Evolutionary conservation across 2,888 invertebrate genomes (phyloP), one percentile per base, ranked within the genome.

Genomic region (Caenorhabditis sulstoni): DNA sequence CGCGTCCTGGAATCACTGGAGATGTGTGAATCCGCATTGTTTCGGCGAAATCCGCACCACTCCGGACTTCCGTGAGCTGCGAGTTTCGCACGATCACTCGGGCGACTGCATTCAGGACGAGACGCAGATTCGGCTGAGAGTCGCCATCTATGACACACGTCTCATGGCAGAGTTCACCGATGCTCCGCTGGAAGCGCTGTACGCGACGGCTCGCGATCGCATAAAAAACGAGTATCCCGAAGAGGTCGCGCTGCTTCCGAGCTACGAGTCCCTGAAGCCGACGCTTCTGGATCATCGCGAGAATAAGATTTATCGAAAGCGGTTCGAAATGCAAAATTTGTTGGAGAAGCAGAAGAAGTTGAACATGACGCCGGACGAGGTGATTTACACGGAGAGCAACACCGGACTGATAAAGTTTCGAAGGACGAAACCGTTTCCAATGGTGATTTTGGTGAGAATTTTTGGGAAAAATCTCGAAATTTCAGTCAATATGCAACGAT

Each of bases 81-180:
- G 75, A 14, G 49, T 75, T 18, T 44, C 61, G 0, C 22, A 39
- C 3, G 81, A 58, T 1, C 85, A 85, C 66, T 1, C 11, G 8
- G 45, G n/a, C 3, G n/a, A 39, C 1, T 85, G 85, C 52, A 0
- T 37, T 0, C 49, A 71, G 18, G 85, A 85, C 55, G 79, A 81
- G 4, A 20, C 59, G 16, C 83, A 85, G 76, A 66, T 84, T n/a
- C 70, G 76, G 3, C 62, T 83, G 0, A 44, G 85, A 23, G 74
- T 86, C 47, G 80, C 71, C 23, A 70, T 85, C 55, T 85, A 82
- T 47, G 85, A 86, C 41, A 53, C 83, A 1, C 71, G 84, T 9
- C 65, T 86, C n/a, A 62, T 81, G 70, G 79, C 82, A 12, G 86
- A 86, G 52, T 86, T 85, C 82, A 85, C 84, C 0, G 85, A 85